phyloP scores from a whole-genome alignment of 2,113 vertebrate genomes.

The Entomyzon cyanotis region DNA sequence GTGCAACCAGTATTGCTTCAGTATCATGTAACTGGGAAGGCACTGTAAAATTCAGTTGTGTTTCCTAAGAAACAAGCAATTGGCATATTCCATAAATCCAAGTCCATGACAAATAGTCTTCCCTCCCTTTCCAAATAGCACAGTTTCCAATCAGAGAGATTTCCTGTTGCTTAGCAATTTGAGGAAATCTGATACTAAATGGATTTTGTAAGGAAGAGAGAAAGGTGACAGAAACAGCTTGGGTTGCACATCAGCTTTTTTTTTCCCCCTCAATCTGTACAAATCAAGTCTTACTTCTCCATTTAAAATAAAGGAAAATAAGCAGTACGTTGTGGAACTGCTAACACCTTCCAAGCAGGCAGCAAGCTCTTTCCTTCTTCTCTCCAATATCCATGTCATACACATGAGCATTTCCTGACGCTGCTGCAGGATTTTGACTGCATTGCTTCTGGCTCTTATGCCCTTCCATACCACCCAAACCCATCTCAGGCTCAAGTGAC shows the following conservation, averaged over 20 bases:
- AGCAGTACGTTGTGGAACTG: background rate
- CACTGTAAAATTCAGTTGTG: background rate
- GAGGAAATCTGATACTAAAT: background rate
- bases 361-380: background rate
- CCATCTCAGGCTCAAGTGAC: background rate
- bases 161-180: background rate
- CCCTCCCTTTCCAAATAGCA: background rate
- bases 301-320: background rate
- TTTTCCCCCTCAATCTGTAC: background rate
- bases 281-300: background rate
- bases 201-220: background rate
- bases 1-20: background rate
- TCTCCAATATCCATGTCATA: fast-evolving
- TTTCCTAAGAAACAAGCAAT: background rate
- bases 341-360: background rate
- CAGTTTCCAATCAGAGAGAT: background rate
- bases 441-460: background rate
- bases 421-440: background rate
- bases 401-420: fast-evolving
- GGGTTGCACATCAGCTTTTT: background rate
- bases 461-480: background rate
- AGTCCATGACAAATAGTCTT: background rate
- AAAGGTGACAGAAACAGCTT: background rate
- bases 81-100: background rate
- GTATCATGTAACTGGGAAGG: fast-evolving